Base-by-base conservation (phyloP, 2,797 vertebrate species). In the Phaenicophaeus curvirostris region DNA sequence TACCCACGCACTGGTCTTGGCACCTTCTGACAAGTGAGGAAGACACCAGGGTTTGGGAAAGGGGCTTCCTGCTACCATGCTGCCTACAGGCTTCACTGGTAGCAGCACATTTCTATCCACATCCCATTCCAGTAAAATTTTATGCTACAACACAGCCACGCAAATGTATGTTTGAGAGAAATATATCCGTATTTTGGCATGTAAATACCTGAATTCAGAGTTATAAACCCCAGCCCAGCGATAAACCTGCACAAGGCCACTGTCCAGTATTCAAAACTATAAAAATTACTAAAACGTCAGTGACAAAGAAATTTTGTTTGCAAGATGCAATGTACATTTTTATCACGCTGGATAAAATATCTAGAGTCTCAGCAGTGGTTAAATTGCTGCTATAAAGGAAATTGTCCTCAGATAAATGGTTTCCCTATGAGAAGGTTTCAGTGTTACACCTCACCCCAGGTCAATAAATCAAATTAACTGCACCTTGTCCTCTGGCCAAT, bases 391-490 rank as follows among this genome's bases (percentile, higher is more conserved):
- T 97, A 97, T 97, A 98, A 98, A 98, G 97, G 97, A 98, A 98
- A 98, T 95, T 97, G 97, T 97, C 96, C 96, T 53, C 73, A 97
- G 97, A 98, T 97, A 98, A 98, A 98, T 97, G 97, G 97, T 95
- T 98, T 98, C 97, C 97, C 97, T 97, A 96, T 97, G 96, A 98
- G 97, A 97, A 97, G 96, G 96, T 95, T 97, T 97, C 97, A 95
- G 91, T 96, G 97, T 97, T 97, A 96, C 95, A 98, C 96, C 97
- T 98, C 97, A 97, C 97, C 97, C 97, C 95, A 94, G 95, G 95
- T 97, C 97, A 98, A 98, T 98, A 98, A 98, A 98, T 98, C 98
- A 98, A 97, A 98, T 97, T 98, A 98, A 98, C 97, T 97, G 97
- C 97, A 98, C 97, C 97, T 97, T 98, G 96, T 98, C 98, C 97